Evolutionary conservation across 2,888 invertebrate genomes (phyloP).

Genomic region (Helicoverpa assulta): DNA sequence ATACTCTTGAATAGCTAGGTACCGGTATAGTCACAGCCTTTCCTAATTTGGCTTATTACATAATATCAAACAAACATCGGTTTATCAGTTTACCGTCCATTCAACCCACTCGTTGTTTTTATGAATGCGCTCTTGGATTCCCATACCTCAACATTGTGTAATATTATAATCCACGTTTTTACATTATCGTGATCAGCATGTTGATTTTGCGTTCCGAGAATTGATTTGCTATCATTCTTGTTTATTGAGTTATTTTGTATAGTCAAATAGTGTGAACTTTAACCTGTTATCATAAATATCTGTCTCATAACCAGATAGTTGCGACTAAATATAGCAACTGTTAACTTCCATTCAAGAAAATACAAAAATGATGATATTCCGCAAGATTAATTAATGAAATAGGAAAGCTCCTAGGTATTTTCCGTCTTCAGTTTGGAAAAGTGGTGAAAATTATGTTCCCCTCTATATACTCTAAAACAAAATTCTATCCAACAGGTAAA

Average conservation of each 20-base stretch:
- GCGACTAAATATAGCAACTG: background rate
- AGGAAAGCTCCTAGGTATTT: no score
- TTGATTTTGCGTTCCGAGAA: constrained; percentile 21
- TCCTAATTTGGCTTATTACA: no score
- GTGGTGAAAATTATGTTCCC: background rate
- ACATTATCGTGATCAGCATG: constrained; percentile 10
- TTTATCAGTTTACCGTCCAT: no score
- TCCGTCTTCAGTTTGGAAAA: no score
- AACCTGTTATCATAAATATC: constrained; percentile 17
- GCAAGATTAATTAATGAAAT: no score
- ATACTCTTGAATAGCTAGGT: no score
- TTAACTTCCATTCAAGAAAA: background rate
- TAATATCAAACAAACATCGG: no score
- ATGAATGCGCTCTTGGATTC: no score
- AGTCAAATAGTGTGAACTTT: constrained; percentile 20
- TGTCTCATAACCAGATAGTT: background rate
- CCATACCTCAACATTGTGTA: background rate
- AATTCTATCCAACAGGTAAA: background rate
- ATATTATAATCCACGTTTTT: background rate
- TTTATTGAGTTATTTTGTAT: constrained; percentile 14
- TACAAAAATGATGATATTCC: no score
- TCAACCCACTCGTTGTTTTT: no score
- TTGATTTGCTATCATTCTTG: constrained; percentile 35
- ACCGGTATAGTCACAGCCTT: no score
- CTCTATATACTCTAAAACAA: background rate